phyloP scores from a whole-genome alignment of 1,140 invertebrate genomes.

The Phthorimaea operculella region DNA sequence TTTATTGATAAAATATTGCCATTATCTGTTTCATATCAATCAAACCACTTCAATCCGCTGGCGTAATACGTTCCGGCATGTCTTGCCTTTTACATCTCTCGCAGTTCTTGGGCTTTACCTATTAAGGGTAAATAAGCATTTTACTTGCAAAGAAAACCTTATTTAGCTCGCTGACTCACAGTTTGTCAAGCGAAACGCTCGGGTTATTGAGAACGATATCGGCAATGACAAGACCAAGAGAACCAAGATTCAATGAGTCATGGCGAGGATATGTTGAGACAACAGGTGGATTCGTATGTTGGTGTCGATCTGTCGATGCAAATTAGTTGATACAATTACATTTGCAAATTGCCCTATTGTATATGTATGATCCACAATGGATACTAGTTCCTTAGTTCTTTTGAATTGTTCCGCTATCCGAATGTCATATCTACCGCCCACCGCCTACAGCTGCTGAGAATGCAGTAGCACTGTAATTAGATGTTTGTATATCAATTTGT shows the following conservation, averaged over 20 bases:
- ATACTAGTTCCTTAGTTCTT: slow-evolving; percentile 3
- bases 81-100: slow-evolving; percentile 42
- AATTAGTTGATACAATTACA: slow-evolving; percentile 41
- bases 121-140: slow-evolving; percentile 50
- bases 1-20: background rate
- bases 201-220: slow-evolving; percentile 29
- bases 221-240: slow-evolving; percentile 19
- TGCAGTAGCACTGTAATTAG: too few relatives aligned
- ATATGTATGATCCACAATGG: background rate
- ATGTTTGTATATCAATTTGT: background rate
- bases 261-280: slow-evolving; percentile 31
- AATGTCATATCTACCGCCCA: background rate
- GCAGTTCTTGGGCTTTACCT: slow-evolving; percentile 40
- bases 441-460: background rate
- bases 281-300: slow-evolving; percentile 38
- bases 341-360: slow-evolving; percentile 14
- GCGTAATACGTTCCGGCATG: slow-evolving; percentile 45
- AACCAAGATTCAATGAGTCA: slow-evolving; percentile 31
- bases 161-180: slow-evolving; percentile 55
- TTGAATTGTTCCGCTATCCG: background rate
- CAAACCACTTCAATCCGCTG: slow-evolving; percentile 16
- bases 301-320: slow-evolving; percentile 34
- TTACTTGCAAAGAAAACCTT: slow-evolving; percentile 52
- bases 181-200: slow-evolving; percentile 36
- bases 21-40: slow-evolving; percentile 19